Base-by-base conservation (phyloP, 2,797 vertebrate genomes). In the Argentina silus region DNA sequence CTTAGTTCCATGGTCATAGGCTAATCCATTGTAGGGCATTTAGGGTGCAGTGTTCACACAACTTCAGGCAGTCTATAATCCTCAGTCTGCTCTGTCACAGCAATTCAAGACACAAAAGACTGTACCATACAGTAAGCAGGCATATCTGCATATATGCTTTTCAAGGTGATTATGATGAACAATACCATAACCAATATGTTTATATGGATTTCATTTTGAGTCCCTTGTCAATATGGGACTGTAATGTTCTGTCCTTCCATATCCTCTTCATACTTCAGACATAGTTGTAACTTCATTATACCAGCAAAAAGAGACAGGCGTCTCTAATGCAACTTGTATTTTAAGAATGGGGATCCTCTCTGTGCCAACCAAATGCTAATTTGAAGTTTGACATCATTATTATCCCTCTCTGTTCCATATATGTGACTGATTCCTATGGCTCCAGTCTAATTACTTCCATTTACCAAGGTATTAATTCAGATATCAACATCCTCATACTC, bases 391-490 rank as follows among this genome's bases (percentile, higher is more conserved):
- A 88, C 81, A 85, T 87, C 88, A 88, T 86, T 66, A 12, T 76
- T 6, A 67, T 75, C 59, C 2, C 51, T 63, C 73, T 65, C 77
- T 42, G 45, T 68, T 70, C 85, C 71, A 66, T 44, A 74, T 81
- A 72, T 85, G 80, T 87, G 80, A 85, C 82, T 81, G 79, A 89
- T 86, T 86, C 84, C 80, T 76, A 78, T 4, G 63, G 81, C 87
- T 90, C 86, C 84, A 90, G 87, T 91, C 81, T 89, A 92, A 92
- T 92, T 91, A 88, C 82, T 80, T 87, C 71, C 75, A 86, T 90
- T 91, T 89, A 89, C 77, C 72, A 79, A 86, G 77, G 83, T 87
- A 91, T 90, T 91, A 86, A 91, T 87, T 89, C 81, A 83, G 72
- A 89, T 81, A 78, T 82, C 77, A 74, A 69, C 75, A 73, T 86